Evolutionary conservation across 2,797 vertebrate species (phyloP).

Genomic region (Sarcoramphus papa): DNA sequence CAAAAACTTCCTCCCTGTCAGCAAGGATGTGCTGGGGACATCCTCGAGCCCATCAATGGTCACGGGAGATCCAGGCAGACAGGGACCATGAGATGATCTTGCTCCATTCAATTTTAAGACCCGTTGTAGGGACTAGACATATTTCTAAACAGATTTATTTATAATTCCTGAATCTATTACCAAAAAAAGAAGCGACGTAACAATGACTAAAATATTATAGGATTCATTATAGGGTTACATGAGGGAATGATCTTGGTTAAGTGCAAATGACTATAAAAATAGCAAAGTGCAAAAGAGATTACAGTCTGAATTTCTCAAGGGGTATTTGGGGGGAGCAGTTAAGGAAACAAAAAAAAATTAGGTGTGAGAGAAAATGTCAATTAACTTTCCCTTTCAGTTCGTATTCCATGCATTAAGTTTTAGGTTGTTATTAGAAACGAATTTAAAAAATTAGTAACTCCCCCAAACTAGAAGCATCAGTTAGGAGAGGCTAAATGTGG

Average conservation of each 20-base stretch:
- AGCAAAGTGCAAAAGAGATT: not conserved
- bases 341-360: not conserved
- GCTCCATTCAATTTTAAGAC: not conserved
- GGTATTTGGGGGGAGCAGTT: not conserved
- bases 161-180: not conserved
- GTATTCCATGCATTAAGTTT: not conserved
- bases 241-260: not conserved
- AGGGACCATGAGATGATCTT: fast-evolving
- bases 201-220: not conserved
- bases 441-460: not conserved
- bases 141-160: not conserved
- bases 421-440: not conserved
- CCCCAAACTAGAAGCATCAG: not conserved
- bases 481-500: not conserved
- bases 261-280: not conserved
- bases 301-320: not conserved
- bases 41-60: fast-evolving
- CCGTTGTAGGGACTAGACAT: fast-evolving
- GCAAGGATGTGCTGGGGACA: not conserved
- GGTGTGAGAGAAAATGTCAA: not conserved
- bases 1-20: fast-evolving
- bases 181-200: not conserved
- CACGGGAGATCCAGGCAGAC: fast-evolving
- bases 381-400: not conserved
- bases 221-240: not conserved